These are phyloP conservation scores for Helicolenus hilgendorfi DNA, from an alignment of 2,797 vertebrate species.

Conservation along the genomic window DNA sequence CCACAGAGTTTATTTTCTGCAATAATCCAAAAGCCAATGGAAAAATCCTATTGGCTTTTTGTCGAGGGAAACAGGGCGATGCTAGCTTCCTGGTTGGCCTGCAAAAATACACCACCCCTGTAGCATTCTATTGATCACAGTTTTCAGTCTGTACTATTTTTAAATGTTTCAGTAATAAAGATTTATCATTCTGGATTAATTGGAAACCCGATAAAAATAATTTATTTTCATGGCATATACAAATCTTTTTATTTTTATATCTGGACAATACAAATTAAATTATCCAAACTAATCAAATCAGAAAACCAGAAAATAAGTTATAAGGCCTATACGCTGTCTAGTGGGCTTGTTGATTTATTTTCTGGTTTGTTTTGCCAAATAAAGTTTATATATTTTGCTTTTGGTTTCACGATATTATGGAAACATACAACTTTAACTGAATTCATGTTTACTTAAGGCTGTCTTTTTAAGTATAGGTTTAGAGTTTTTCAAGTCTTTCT, in stretches of 20 bases:
- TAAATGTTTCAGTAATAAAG: not conserved
- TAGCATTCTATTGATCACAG: not conserved
- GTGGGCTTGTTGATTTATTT: not conserved
- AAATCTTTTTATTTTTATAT: not conserved
- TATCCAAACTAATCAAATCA: not conserved
- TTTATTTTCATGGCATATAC: not conserved
- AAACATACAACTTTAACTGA: not conserved
- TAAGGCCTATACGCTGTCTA: too few relatives aligned
- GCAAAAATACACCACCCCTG: too few relatives aligned
- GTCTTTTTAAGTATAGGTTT: not conserved
- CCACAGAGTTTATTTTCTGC: too few relatives aligned
- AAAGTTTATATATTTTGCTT: not conserved
- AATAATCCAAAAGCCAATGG: too few relatives aligned
- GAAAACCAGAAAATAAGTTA: not conserved
- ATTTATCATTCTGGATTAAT: not conserved
- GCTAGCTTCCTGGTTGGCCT: too few relatives aligned
- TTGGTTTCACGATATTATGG: not conserved
- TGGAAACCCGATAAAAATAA: not conserved
- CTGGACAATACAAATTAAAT: not conserved
- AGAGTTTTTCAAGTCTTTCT: not conserved
- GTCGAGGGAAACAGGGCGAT: too few relatives aligned
- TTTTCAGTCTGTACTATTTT: not conserved
- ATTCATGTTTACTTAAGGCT: not conserved
- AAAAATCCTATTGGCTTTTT: too few relatives aligned
- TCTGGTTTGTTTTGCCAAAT: not conserved